Base-by-base conservation (phyloP, 2,888 invertebrate genomes). In the Conistra vaccinii region DNA sequence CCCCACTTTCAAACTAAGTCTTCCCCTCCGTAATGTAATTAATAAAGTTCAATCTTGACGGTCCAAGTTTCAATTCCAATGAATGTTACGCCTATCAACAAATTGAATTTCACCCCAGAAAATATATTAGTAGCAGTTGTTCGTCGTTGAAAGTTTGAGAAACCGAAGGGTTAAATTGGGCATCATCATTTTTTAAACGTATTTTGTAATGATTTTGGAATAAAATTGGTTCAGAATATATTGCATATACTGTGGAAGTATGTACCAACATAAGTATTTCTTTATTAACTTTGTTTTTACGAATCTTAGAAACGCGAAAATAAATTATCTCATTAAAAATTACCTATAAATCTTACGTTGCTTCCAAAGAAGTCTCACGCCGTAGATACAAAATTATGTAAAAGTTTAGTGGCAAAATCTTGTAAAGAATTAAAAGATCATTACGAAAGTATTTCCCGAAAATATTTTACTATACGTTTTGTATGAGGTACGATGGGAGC, bases 1-100 rank as follows among this genome's bases (percentile, higher is more conserved):
- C 75, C 35, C 61, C 51, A 76, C 72, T 80, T 83, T 48, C 69
- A 61, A 82, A 82, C 82, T 83, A 63, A 76, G 72, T 79, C 69
- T n/a, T 60, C 81, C 78, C 53, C 67, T 76, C 42, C 35, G 60
- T 83, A 82, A 82, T 76, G 67, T 79, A 76, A 83, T 82, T 83
- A 83, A 83, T 83, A 82, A 83, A 82, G 82, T 80, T 83, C 69
- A 83, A 69, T 79, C 76, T 80, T 68, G 72, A 70, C 35, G 69
- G 72, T 72, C 82, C 79, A 69, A 80, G 83, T 82, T 82, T 82
- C 79, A 76, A 82, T 82, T 82, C 60, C 72, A 80, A 82, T 76
- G 69, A 82, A 63, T 65, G 72, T 73, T 76, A 71, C 75, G 74
- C 42, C 75, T 76, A 76, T 76, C 69, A 80, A 73, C 72, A 82